phyloP scores from a whole-genome alignment of 1,140 invertebrate species.

The Bombus turneri region DNA sequence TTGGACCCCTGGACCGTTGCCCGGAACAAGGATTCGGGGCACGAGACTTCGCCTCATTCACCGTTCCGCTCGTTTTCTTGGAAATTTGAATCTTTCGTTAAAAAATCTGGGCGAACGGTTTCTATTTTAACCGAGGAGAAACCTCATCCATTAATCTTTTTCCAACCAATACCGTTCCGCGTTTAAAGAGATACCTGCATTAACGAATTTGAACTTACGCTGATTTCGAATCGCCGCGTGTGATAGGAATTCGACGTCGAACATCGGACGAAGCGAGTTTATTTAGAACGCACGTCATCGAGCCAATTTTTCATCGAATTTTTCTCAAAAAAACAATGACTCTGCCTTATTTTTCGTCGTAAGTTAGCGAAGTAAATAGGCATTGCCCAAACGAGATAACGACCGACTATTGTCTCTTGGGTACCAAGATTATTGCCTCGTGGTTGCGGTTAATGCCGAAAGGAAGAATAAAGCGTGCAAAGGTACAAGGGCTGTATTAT shows the following conservation, averaged over 20 bases:
- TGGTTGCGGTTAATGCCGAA: conserved; percentile 16
- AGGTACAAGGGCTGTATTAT: not conserved
- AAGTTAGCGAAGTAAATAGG: not conserved
- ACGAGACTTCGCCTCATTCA: conserved; percentile 42
- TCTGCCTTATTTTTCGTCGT: not conserved
- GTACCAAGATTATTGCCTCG: not conserved
- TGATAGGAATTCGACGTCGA: not conserved
- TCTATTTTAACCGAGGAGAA: not conserved
- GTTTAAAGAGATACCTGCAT: not conserved
- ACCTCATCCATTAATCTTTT: not conserved
- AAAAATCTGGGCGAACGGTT: not conserved
- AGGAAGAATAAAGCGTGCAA: not conserved
- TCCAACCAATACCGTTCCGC: not conserved
- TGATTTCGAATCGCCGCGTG: not conserved
- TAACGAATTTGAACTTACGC: too few species aligned
- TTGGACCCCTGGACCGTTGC: conserved; percentile 34
- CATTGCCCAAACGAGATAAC: conserved; percentile 30
- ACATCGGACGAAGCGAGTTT: not conserved
- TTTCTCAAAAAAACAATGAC: not conserved
- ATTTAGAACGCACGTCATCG: not conserved
- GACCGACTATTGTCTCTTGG: not conserved
- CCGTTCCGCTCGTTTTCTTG: conserved; percentile 1
- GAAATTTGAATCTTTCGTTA: not conserved
- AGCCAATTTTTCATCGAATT: not conserved
- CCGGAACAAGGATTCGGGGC: conserved; percentile 28